Evolutionary conservation across 2,113 vertebrate genomes (phyloP).

Genomic region (Pseudonaja textilis): DNA sequence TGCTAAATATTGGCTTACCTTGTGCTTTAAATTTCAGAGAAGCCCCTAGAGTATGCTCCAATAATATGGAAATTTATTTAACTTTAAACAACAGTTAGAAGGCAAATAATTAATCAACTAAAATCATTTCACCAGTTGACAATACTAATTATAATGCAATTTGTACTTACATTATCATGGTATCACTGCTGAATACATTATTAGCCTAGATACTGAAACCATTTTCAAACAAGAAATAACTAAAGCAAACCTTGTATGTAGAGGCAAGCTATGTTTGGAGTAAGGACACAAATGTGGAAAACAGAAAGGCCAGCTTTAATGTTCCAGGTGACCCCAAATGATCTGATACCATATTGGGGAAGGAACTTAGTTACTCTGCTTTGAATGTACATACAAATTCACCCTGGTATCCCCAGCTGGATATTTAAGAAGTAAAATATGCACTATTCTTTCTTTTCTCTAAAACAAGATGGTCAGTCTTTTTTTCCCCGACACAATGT

Average conservation of each 20-base stretch:
- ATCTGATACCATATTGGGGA: not conserved
- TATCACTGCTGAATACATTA: not conserved
- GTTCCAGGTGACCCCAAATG: not conserved
- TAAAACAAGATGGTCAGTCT: not conserved
- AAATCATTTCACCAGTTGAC: not conserved
- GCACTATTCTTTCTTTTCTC: not conserved
- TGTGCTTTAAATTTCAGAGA: not conserved
- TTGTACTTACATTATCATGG: not conserved
- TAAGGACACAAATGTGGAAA: not conserved
- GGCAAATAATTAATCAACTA: not conserved
- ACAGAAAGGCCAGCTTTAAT: not conserved
- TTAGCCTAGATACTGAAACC: not conserved
- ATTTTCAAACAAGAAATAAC: not conserved
- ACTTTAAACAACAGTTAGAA: not conserved
- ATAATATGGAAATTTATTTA: constrained; percentile 13
- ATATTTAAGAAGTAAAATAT: not conserved
- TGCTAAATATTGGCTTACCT: not conserved
- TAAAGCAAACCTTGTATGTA: not conserved
- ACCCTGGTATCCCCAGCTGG: not conserved
- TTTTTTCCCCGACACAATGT: not conserved
- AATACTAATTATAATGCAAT: constrained; percentile 5
- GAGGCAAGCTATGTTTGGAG: not conserved
- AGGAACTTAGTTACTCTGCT: not conserved
- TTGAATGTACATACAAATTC: not conserved
- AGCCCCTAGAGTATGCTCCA: not conserved